A percentile compares a stretch with the other conserved stretches of the same genome.
phyloP scores from a whole-genome alignment of 2,888 invertebrate species.

The Erannis defoliaria region DNA sequence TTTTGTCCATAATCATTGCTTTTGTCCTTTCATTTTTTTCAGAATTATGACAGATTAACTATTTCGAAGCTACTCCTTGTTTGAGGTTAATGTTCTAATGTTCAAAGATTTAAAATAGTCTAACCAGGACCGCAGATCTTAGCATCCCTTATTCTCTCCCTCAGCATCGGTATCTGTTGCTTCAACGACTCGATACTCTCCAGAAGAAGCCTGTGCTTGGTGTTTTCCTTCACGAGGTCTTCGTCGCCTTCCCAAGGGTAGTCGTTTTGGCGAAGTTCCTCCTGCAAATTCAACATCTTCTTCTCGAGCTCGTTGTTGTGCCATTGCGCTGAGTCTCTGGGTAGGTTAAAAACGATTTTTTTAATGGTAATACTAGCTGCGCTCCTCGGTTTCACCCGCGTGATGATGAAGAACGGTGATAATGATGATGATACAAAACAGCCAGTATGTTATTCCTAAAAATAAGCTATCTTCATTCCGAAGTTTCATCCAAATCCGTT shows the following conservation, averaged over 20 bases:
- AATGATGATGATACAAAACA: too few relatives aligned
- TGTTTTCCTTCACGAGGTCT: constrained; percentile 71
- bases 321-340: constrained; percentile 79
- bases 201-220: constrained; percentile 71
- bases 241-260: constrained; percentile 78
- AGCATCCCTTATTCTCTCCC: constrained; percentile 79
- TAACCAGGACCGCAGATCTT: constrained; percentile 80
- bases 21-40: too few relatives aligned
- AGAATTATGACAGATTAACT: too few relatives aligned
- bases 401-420: too few relatives aligned
- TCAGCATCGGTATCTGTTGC: constrained; percentile 72
- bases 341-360: not conserved
- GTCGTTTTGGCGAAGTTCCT: constrained; percentile 74
- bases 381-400: too few relatives aligned
- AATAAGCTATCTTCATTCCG: too few relatives aligned
- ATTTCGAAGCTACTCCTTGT: too few relatives aligned
- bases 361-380: too few relatives aligned
- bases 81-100: not conserved
- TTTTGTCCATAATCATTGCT: too few relatives aligned
- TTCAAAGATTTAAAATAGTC: not conserved
- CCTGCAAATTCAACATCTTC: constrained; percentile 76
- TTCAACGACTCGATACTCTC: constrained; percentile 74
- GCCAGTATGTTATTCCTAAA: too few relatives aligned
- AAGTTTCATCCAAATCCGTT: too few relatives aligned
- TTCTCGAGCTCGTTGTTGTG: constrained; percentile 81